Base-by-base conservation (phyloP, 2,113 vertebrate genomes). In the Myotis brandtii region DNA sequence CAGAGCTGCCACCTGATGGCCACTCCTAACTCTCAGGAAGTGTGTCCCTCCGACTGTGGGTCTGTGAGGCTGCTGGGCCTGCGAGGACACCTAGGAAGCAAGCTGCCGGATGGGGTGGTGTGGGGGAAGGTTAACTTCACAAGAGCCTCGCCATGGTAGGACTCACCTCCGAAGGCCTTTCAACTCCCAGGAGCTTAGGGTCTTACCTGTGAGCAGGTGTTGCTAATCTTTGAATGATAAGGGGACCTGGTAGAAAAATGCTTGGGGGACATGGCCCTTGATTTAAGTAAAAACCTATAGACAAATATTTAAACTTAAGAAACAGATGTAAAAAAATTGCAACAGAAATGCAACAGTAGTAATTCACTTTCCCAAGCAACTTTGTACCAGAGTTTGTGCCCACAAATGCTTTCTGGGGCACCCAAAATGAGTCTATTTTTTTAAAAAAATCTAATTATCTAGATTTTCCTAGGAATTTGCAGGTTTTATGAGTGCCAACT, bases 61-160 rank as follows among this genome's bases (percentile, higher is more conserved):
- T 40, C 75, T 16, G 6, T 14, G 25, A 32, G 27, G 76, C n/a
- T 52, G 18, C 34, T 43, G 54, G 67, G 54, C 34, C 23, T 72
- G 37, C 25, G 10, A 0, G 12, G 67, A 40, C 25, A 17, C 48
- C 56, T 37, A 9, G 34, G 34, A 1, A 13, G 34, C 27, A 17
- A 37, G 70, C 80, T 37, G 11, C 6, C 2, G 21, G 32, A 3
- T 43, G 50, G 52, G 32, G 27, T 1, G 21, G 48, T 13, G 21
- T 2, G 6, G 4, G 11, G 11, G 37, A 62, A 66, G 54, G 32
- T 5, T 5, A 5, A 30, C 25, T n/a, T 16, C 8, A 2, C 7
- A 3, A 52, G 46, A 87, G 40, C 30, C 37, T 81, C 27, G 9
- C 69, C 2, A 0, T 17, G 17, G n/a, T 7, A 7, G 37, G 66